Conservation (phyloP, 2,888 invertebrate genomes). For the Ferdinandea cuprea region DNA sequence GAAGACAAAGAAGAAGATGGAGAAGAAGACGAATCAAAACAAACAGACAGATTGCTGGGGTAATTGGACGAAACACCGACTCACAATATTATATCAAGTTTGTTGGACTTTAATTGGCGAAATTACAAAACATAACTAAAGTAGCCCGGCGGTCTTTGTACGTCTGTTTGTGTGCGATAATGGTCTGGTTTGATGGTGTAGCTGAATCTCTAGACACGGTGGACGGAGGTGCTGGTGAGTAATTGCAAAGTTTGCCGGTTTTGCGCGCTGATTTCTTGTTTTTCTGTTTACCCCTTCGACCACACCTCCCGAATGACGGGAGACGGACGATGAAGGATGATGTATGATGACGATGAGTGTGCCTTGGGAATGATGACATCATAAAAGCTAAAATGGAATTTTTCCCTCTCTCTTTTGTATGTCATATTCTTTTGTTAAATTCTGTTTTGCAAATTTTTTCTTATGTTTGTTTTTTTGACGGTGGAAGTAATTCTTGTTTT, state of each 20-base stretch:
- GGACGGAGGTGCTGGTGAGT: constrained; percentile 7
- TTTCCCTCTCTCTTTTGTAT: neutral
- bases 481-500: constrained; percentile 54
- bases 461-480: constrained; percentile 11
- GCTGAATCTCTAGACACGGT: neutral
- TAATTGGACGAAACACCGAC: constrained; percentile 24
- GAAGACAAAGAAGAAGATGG: constrained; percentile 9
- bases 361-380: constrained; percentile 61
- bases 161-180: constrained; percentile 12
- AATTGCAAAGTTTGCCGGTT: constrained; percentile 52
- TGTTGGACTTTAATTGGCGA: constrained; percentile 58
- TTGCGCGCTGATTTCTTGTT: constrained; percentile 20
- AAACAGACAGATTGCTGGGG: constrained; percentile 32
- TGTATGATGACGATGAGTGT: constrained; percentile 23
- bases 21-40: constrained; percentile 48
- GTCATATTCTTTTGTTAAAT: constrained; percentile 30
- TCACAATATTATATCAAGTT: constrained; percentile 28
- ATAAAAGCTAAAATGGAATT: constrained; percentile 29
- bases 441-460: constrained; percentile 9
- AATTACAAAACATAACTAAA: constrained; percentile 40
- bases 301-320: neutral
- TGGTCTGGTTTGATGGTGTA: neutral
- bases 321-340: constrained; percentile 8
- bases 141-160: neutral
- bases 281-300: neutral